Percentiles rank a stretch among this genome's conserved stretches.
phyloP scores from a whole-genome alignment of 2,888 invertebrate species.

The Onthophagus sagittarius region DNA sequence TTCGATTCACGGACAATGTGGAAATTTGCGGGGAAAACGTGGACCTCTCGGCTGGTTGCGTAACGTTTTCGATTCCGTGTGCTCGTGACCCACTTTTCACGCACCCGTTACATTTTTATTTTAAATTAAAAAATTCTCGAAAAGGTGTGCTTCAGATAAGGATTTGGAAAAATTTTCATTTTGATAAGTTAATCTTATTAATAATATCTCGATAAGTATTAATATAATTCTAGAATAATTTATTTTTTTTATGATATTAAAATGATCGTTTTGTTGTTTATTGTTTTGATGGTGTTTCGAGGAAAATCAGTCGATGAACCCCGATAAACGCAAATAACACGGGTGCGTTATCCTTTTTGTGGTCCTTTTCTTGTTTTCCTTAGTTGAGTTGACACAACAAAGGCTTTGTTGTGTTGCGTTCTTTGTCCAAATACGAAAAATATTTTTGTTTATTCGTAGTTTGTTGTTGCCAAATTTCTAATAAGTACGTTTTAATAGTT shows the following conservation, averaged over 20 bases:
- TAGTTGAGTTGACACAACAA: not conserved
- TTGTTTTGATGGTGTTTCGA: not conserved
- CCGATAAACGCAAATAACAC: not conserved
- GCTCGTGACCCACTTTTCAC: not conserved
- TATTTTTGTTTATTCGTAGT: no score
- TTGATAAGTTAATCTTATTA: no score
- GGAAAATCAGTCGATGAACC: not conserved
- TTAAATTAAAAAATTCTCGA: no score
- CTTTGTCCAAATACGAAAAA: not conserved
- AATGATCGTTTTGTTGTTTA: not conserved
- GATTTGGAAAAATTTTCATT: no score
- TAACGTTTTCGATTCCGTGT: constrained; percentile 17
- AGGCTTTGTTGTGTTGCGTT: not conserved
- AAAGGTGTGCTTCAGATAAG: no score
- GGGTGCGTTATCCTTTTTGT: no score
- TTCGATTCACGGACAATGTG: not conserved
- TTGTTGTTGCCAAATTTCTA: no score
- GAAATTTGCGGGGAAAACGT: constrained; percentile 5
- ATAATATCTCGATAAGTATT: no score
- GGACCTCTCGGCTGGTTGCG: constrained; percentile 6
- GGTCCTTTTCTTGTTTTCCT: not conserved
- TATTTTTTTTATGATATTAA: no score
- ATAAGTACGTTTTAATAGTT: no score
- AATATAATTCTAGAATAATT: no score
- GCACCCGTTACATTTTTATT: not conserved